Base-by-base conservation (phyloP, 2,113 vertebrate species). In the Porphyrio hochstetteri region DNA sequence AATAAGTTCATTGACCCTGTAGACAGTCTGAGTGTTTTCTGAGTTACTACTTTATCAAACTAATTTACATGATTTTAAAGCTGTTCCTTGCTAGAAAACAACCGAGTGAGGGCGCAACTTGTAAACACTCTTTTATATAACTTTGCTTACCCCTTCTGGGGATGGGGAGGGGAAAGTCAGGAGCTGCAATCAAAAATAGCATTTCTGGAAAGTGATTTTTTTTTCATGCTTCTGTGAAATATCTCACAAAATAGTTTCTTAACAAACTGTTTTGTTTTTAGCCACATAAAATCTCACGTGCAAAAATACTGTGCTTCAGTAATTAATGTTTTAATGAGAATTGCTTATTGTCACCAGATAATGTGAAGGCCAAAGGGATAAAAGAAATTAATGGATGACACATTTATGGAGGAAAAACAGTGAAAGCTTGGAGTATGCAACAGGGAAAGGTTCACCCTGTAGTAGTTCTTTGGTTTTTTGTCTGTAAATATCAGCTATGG, bases 41-140 rank as follows among this genome's bases (percentile, higher is more conserved):
- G 75, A 97, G 80, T 95, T 94, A 82, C 83, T 0, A 25, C 76
- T 60, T 96, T 97, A 95, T 95, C 88, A 86, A 90, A 93, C 80
- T 96, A 57, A 96, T 97, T 97, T 96, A 94, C 94, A 96, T 95
- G 88, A 91, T 92, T 96, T 94, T 92, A 81, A 92, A 94, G 96
- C 83, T 92, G 38, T 86, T 94, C 64, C 92, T 95, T 88, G 48
- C 94, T 95, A 90, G 88, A 92, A 94, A 81, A 90, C 68, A 92
- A 63, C 81, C 77, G 86, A 83, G 88, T 72, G 67, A 88, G 85
- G 38, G 21, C 5, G 9, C n/a, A 68, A 53, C 82, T 95, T 69
- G 63, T 90, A 90, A 95, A 81, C 55, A 91, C 31, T 20, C 75
- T 82, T 89, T 96, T 96, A 64, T 82, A 33, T 93, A 86, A 82